Conservation (phyloP, 2,113 vertebrate genomes). For the Rana temporaria region DNA sequence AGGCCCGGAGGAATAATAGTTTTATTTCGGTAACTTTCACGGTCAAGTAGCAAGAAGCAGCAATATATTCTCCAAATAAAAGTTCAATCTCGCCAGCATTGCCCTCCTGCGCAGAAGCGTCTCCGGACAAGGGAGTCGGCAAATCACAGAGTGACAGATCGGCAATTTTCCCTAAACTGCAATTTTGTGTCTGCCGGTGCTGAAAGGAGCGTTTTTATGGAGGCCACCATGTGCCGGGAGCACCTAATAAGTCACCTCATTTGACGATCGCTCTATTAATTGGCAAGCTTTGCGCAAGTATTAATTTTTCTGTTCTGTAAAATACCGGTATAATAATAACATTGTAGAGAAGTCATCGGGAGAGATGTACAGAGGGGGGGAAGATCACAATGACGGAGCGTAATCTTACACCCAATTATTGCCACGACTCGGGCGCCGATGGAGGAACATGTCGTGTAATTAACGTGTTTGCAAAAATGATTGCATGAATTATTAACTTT, state of each 20-base stretch:
- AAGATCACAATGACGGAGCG: not conserved
- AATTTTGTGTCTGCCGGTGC: not conserved
- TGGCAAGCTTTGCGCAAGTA: not conserved
- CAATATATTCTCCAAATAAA: not conserved
- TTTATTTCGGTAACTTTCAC: conserved; percentile 6
- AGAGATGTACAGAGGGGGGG: conserved; percentile 12
- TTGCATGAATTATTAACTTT: conserved; percentile 50
- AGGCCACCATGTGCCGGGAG: not conserved
- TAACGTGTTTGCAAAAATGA: conserved; percentile 43
- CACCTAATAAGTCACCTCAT: not conserved
- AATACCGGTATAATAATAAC: not conserved
- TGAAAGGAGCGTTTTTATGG: not conserved
- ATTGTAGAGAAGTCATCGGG: not conserved
- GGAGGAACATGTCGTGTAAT: conserved; percentile 30
- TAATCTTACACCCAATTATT: conserved; percentile 37
- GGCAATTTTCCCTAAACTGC: not conserved
- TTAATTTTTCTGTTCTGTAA: not conserved
- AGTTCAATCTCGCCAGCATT: not conserved
- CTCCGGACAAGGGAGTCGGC: not conserved
- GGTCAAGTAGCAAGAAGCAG: not conserved
- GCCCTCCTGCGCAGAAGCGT: not conserved
- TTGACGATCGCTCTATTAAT: not conserved
- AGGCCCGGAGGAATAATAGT: not conserved
- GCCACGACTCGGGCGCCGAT: conserved; percentile 4
- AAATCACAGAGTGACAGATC: conserved; percentile 24